Evolutionary conservation across 1,140 invertebrate genomes (phyloP).

Genomic region (Bombyx mandarina): DNA sequence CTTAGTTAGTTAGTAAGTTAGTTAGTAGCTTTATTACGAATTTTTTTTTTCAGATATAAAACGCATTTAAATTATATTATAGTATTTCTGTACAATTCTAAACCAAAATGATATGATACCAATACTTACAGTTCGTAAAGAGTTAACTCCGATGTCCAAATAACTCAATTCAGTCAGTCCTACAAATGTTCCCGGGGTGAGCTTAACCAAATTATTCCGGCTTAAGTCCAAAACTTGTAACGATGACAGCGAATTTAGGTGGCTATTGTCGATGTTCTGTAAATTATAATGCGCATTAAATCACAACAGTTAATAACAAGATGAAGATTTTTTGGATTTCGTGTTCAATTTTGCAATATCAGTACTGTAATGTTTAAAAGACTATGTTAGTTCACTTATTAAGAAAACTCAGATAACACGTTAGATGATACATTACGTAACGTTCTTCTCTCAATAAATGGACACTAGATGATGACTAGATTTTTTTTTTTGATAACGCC

Average conservation of each 20-base stretch:
- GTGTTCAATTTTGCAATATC: neutral
- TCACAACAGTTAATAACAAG: neutral
- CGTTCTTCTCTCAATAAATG: no score
- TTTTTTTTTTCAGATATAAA: no score
- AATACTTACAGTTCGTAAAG: conserved; percentile 82
- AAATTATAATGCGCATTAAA: conserved; percentile 16
- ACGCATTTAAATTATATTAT: neutral
- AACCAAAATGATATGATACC: neutral
- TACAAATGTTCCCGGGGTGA: conserved; percentile 85
- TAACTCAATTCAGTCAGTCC: conserved; percentile 78
- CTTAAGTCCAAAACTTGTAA: conserved; percentile 86
- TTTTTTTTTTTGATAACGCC: no score
- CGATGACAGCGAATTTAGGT: conserved; percentile 75
- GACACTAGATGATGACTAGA: no score
- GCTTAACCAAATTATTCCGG: conserved; percentile 85
- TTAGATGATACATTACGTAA: no score
- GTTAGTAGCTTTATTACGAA: no score
- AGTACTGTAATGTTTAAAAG: no score
- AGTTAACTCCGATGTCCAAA: conserved; percentile 88
- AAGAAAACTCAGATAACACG: no score
- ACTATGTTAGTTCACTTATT: no score
- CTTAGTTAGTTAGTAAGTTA: no score
- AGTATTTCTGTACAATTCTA: neutral
- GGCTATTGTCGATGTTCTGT: conserved; percentile 76
- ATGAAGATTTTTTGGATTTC: neutral